Conservation (phyloP, 2,113 vertebrate genomes). For the Strix aluco region DNA sequence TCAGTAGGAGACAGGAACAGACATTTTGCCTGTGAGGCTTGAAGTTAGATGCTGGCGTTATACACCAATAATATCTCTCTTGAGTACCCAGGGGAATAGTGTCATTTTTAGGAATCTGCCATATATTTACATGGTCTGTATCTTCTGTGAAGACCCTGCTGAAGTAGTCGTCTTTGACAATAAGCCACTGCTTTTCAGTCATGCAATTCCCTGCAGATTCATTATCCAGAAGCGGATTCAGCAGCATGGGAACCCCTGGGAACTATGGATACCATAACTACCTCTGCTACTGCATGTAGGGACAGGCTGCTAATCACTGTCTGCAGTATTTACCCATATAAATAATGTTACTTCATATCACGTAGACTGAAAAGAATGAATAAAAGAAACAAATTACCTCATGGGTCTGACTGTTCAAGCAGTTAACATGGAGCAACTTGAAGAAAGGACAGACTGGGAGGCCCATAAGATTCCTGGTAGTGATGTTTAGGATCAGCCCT, state of each 20-base stretch:
- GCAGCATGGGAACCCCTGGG: neutral
- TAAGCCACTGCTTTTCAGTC: neutral
- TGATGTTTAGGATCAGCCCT: neutral
- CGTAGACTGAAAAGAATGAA: neutral
- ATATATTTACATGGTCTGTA: neutral
- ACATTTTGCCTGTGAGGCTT: neutral
- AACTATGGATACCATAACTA: neutral
- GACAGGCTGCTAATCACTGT: neutral
- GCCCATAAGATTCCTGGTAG: neutral
- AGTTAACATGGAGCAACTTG: neutral
- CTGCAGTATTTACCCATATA: neutral
- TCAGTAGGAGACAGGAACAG: neutral
- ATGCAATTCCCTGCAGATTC: neutral
- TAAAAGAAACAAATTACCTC: neutral
- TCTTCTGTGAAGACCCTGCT: neutral
- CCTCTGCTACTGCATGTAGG: neutral
- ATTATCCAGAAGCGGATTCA: neutral
- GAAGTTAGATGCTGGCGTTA: neutral
- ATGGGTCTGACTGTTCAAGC: neutral
- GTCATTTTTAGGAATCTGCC: neutral
- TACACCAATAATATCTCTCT: rapidly evolving
- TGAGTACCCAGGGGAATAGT: neutral
- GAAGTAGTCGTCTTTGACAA: neutral
- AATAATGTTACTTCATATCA: neutral
- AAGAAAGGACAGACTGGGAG: neutral